Percentiles rank a stretch among this genome's conserved stretches.
phyloP scores from a whole-genome alignment of 2,888 invertebrate species.

The Uropetala carovei region DNA sequence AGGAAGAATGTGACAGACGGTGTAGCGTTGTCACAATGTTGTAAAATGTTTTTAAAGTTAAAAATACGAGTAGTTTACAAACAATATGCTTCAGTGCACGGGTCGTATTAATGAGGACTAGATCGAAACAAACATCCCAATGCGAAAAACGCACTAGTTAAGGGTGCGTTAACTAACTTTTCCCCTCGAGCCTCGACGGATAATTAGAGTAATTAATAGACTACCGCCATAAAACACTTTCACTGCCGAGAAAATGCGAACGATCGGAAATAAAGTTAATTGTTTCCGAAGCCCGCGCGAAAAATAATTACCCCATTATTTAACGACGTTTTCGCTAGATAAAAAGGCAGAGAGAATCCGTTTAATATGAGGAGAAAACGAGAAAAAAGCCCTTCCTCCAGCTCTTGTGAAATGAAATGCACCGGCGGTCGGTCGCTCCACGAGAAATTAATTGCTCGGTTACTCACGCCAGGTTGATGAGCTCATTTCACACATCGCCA shows the following conservation, averaged over 20 bases:
- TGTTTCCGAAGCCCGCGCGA: not conserved
- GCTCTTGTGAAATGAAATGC: not conserved
- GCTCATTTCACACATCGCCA: constrained; percentile 39
- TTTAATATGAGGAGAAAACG: not conserved
- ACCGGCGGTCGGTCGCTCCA: not conserved
- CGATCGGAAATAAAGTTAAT: not conserved
- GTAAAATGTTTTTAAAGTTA: too few species aligned
- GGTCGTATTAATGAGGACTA: too few species aligned
- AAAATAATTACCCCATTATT: not conserved
- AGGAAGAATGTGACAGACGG: too few species aligned
- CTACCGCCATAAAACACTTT: too few species aligned
- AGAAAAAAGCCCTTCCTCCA: not conserved
- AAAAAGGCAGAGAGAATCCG: not conserved
- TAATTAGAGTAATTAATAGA: too few species aligned
- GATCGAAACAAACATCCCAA: too few species aligned
- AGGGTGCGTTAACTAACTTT: too few species aligned
- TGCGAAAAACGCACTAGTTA: too few species aligned
- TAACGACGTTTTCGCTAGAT: not conserved
- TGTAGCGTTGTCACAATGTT: too few species aligned
- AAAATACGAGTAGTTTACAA: too few species aligned
- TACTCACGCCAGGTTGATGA: constrained; percentile 55
- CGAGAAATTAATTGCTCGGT: constrained; percentile 27
- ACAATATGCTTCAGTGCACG: too few species aligned
- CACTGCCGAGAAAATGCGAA: not conserved
- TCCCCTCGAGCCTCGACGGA: too few species aligned